phyloP scores from a whole-genome alignment of 2,888 invertebrate genomes.

The Eumacrocentrus americanus region DNA sequence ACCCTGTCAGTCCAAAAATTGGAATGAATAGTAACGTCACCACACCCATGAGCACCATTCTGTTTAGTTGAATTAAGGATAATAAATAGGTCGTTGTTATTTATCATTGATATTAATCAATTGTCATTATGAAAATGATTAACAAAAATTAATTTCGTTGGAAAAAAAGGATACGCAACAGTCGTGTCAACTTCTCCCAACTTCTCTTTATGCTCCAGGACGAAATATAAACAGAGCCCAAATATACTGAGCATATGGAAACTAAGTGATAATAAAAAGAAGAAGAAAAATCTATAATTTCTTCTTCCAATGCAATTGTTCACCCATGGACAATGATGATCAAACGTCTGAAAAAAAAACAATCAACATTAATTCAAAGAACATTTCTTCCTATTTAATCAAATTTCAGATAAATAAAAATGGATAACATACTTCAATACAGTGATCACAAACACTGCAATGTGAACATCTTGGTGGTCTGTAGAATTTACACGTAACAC shows the following conservation, averaged over 20 bases:
- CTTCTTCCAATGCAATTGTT: constrained; percentile 97
- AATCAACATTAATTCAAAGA: constrained; percentile 14
- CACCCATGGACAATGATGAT: constrained; percentile 99
- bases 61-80: constrained; percentile 60
- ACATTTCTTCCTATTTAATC: neutral
- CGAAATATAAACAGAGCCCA: constrained; percentile 88
- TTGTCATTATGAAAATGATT: too few species aligned
- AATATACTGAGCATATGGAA: constrained; percentile 98
- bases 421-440: constrained; percentile 79
- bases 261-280: constrained; percentile 95
- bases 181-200: constrained; percentile 82
- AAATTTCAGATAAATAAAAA: neutral
- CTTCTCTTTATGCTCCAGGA: constrained; percentile 82
- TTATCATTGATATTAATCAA: too few species aligned
- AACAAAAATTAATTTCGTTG: too few species aligned
- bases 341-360: constrained; percentile 89
- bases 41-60: constrained; percentile 89
- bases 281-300: constrained; percentile 98
- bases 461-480: constrained; percentile 98
- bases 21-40: constrained; percentile 93
- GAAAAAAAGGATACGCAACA: constrained; percentile 81
- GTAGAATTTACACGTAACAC: constrained; percentile 99
- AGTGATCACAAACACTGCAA: constrained; percentile 98
- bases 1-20: constrained; percentile 95
- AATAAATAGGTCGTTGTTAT: neutral